Evolutionary conservation across 2,113 vertebrate genomes (phyloP), one percentile per base, ranked within the genome.

Genomic region (Gallinago media): DNA sequence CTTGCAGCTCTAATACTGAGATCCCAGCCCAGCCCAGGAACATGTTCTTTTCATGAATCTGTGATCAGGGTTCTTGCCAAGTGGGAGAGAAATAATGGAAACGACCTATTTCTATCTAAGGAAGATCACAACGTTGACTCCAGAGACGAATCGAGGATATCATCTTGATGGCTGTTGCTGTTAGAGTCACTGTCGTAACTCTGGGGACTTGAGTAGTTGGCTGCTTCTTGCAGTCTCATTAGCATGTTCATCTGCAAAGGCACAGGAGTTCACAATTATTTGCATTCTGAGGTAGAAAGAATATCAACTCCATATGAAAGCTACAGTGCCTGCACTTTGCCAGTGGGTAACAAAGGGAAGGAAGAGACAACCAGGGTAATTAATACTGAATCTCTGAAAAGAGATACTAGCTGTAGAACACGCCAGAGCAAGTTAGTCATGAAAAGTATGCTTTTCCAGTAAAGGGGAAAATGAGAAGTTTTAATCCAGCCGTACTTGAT

Each of bases 171-270:
- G 96, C 99, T 99, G 98, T 99, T 99, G 98, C 99, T 99, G 97
- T 99, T 99, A 74, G 99, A 99, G 98, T 99, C 99, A 17, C 99
- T 99, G 98, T 99, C 99, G 0, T 99, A 99, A 95, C 99, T 99
- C 98, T 99, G 99, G 9, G 99, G 99, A 92, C 99, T 99, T 9
- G 99, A 99, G 79, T 99, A 99, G 89, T 98, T 99, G 40, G 99
- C 99, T 1, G 99, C 99, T 89, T 99, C 99, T 95, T 99, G 99
- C 80, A 99, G 98, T 50, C 99, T 97, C 99, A 99, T 99, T 31
- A 99, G 97, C 99, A 99, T 99, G 95, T 99, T 99, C 99, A 99
- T 99, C 99, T 99, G 97, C 13, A 94, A 31, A 85, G 76, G 71
- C 58, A 94, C 10, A 79, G 25, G 31, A 63, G 38, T 2, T 54